Evolutionary conservation across 2,113 vertebrate genomes (phyloP), one percentile per base, ranked within the genome.

Genomic region (Macrotis lagotis): DNA sequence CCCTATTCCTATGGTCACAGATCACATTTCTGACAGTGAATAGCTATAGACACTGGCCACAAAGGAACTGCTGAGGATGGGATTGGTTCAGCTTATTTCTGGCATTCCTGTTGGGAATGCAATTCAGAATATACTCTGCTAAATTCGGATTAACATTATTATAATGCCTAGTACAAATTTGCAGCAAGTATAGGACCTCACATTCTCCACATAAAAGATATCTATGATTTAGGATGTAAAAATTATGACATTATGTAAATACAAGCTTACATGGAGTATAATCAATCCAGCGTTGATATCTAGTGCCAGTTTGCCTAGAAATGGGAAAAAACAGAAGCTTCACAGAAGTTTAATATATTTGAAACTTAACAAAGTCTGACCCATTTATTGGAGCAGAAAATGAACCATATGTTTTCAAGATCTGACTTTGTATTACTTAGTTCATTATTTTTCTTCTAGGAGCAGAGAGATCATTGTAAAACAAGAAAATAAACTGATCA

Each of bases 331-430:
- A 93, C 19, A 94, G 94, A 94, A 92, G 9, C 22, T 92, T 95
- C 50, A 93, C 88, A 92, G 95, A 96, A 89, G 55, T 93, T 92
- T 96, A 96, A 96, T 96, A 48, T 91, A 96, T 94, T 95, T 94
- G 94, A 90, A 93, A 96, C 95, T 89, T 92, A 95, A 96, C 94
- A 95, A 97, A 96, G 55, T 95, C 50, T 96, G 96, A 94, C 94
- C 94, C 92, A 97, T 95, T 95, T 97, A 94, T 51, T 24, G 90
- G 92, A 94, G 94, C 95, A 94, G 95, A 96, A 97, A 97, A 95
- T 95, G 19, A 50, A 93, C 66, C 89, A 53, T 90, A 90, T 91
- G 8, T 91, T 91, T 88, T 55, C 92, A 49, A 52, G 44, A 44
- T 83, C n/a, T 74, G 59, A 6, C 12, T 74, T n/a, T 74, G 59